These are phyloP conservation scores for Sebastolobus alascanus DNA, from an alignment of 2,797 vertebrate species.

Conservation along the genomic window DNA sequence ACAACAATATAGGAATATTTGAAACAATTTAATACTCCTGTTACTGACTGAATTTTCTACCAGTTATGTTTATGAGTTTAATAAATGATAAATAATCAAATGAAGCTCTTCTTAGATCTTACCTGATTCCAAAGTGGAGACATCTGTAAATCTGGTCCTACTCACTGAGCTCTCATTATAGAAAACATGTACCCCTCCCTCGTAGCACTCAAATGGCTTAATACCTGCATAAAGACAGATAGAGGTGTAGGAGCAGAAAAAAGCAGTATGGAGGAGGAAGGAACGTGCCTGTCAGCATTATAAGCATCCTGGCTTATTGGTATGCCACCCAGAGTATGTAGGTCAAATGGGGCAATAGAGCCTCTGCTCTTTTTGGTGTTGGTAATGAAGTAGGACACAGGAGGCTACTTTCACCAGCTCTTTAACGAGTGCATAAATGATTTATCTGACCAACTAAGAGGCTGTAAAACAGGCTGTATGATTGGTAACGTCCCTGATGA, in stretches of 20 bases:
- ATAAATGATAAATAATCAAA: neutral
- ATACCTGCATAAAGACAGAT: conserved; percentile 71
- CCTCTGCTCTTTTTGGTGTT: too few species aligned
- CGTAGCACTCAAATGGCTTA: conserved; percentile 84
- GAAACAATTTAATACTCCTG: neutral
- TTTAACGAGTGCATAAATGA: neutral
- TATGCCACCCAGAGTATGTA: too few species aligned
- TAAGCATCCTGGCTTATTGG: too few species aligned
- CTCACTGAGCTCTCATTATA: conserved; percentile 61
- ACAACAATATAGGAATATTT: conserved; percentile 18
- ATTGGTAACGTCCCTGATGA: too few species aligned
- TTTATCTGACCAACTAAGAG: neutral
- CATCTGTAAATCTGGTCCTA: conserved; percentile 51
- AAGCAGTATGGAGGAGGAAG: too few species aligned
- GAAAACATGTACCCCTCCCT: conserved; percentile 82
- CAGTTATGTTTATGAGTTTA: neutral
- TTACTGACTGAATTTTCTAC: neutral
- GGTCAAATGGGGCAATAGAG: too few species aligned
- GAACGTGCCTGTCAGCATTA: too few species aligned
- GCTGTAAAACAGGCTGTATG: neutral
- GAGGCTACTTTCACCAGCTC: too few species aligned
- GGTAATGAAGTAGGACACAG: too few species aligned
- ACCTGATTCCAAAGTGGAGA: conserved; percentile 83
- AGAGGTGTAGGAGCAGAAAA: neutral
- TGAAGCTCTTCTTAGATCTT: conserved; percentile 8